Percentiles rank a stretch among this genome's conserved stretches.
Conservation (phyloP, 2,113 vertebrate genomes). For the Mustelus asterias region DNA sequence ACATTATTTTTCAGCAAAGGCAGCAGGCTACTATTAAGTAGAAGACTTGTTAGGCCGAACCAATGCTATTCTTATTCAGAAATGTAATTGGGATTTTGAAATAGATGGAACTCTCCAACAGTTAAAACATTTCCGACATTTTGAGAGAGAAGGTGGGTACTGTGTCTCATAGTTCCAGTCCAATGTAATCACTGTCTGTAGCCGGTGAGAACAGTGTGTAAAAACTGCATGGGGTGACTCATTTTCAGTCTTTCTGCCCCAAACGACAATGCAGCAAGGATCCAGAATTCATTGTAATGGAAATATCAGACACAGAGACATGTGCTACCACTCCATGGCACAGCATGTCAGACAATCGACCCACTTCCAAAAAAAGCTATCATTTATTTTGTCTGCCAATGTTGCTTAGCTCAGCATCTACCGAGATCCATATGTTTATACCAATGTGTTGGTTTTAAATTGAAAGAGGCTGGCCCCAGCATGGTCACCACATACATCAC, state of each 20-base stretch:
- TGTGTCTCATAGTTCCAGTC: neutral
- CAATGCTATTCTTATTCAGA: neutral
- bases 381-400: neutral
- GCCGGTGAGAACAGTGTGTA: neutral
- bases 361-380: neutral
- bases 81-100: neutral
- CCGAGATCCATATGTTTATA: neutral
- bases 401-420: neutral
- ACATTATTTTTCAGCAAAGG: neutral
- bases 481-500: constrained; percentile 1
- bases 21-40: neutral
- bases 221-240: neutral
- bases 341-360: neutral
- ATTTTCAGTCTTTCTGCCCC: neutral
- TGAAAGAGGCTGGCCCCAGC: neutral
- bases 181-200: neutral
- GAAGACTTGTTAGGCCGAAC: neutral
- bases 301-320: neutral
- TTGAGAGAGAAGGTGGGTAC: neutral
- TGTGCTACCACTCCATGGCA: neutral
- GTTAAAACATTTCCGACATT: neutral
- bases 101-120: neutral
- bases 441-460: constrained; percentile 10
- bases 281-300: neutral
- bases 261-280: neutral